Percentiles rank a stretch among this genome's conserved stretches.
phyloP scores from a whole-genome alignment of 2,797 vertebrate species.

The Neomorphus geoffroyi region DNA sequence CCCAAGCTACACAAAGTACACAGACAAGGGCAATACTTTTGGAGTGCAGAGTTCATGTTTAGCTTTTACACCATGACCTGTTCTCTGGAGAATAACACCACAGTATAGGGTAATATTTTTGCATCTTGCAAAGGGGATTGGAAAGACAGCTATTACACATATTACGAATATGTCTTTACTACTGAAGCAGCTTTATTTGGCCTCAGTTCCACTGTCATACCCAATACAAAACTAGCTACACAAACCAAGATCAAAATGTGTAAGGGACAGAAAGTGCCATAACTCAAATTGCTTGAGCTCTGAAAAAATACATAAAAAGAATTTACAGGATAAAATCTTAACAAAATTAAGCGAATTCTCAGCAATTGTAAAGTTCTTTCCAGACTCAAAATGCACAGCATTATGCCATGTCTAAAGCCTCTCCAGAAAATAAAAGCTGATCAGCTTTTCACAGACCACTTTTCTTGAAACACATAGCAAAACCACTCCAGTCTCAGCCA shows the following conservation, averaged over 20 bases:
- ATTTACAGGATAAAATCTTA: neutral
- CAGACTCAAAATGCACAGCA: neutral
- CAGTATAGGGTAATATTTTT: neutral
- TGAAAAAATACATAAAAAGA: neutral
- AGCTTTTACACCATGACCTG: neutral
- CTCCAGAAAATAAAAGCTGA: neutral
- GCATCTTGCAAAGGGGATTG: neutral
- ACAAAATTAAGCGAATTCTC: neutral
- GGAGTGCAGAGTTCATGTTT: neutral
- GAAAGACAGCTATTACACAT: neutral
- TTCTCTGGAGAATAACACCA: neutral
- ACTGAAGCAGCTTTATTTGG: neutral
- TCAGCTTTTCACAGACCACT: neutral
- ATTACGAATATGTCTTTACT: neutral
- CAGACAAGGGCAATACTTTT: neutral
- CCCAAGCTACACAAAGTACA: fast-evolving
- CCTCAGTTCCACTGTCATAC: neutral
- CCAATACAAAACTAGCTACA: neutral
- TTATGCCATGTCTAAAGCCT: neutral
- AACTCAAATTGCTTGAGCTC: neutral
- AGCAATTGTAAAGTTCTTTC: neutral
- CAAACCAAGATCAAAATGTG: neutral
- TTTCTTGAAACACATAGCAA: neutral
- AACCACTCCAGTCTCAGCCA: neutral
- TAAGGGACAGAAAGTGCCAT: neutral